These are phyloP conservation scores for Glaucidium brasilianum DNA, from an alignment of 2,113 vertebrate species.

Conservation along the genomic window DNA sequence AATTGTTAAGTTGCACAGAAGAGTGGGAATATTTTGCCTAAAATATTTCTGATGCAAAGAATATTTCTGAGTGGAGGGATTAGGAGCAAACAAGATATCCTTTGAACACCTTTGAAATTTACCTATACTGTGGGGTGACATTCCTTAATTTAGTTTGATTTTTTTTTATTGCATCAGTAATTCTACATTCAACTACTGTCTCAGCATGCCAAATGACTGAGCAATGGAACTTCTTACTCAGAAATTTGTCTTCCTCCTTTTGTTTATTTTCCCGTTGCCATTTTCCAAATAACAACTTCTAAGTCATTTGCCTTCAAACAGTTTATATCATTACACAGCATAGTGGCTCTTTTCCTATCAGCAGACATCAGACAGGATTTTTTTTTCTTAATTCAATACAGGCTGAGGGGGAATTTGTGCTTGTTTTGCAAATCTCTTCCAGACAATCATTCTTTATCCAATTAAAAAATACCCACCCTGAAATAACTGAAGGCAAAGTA, in stretches of 20 bases:
- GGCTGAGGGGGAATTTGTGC: neutral
- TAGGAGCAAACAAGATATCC: neutral
- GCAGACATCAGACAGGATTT: neutral
- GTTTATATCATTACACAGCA: neutral
- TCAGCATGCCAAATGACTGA: neutral
- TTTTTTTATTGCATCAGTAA: neutral
- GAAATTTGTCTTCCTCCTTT: neutral
- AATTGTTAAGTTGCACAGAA: neutral
- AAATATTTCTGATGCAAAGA: neutral
- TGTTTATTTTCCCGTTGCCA: neutral
- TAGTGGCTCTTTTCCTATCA: neutral
- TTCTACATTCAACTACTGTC: neutral
- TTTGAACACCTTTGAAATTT: neutral
- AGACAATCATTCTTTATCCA: constrained; percentile 27
- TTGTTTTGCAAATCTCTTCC: constrained; percentile 27
- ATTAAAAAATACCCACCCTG: neutral
- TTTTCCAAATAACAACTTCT: neutral
- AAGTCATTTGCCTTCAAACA: neutral
- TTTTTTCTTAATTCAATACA: neutral
- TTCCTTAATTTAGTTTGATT: neutral
- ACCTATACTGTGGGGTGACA: neutral
- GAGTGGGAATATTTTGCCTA: neutral
- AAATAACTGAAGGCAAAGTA: constrained; percentile 22
- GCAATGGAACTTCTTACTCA: neutral
- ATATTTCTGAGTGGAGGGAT: neutral